Evolutionary conservation across 1,140 invertebrate genomes (phyloP).

Genomic region (Sycophila sp.): DNA sequence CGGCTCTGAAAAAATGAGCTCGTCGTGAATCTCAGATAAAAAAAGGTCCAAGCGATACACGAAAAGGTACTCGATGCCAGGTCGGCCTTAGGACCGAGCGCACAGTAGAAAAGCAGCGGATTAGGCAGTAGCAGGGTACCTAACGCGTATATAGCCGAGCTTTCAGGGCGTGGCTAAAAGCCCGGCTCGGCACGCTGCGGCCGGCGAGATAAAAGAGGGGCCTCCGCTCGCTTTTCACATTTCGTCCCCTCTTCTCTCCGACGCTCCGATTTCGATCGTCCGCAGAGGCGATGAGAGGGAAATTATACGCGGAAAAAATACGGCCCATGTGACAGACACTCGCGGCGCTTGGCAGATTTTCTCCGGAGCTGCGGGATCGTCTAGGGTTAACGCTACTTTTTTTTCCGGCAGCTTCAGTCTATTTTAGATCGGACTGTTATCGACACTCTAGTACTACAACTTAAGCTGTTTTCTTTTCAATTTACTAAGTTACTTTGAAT

Average conservation of each 20-base stretch:
- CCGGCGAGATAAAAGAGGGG: constrained; percentile 18
- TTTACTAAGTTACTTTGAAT: too few species aligned
- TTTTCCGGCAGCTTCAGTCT: too few species aligned
- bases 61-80: neutral
- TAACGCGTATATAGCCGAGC: neutral
- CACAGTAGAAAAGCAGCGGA: constrained; percentile 9
- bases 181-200: constrained; percentile 34
- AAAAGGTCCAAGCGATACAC: neutral
- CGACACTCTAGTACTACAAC: too few species aligned
- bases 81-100: neutral
- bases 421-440: too few species aligned
- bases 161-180: constrained; percentile 30
- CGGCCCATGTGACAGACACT: too few species aligned
- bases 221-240: constrained; percentile 16
- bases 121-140: constrained; percentile 13
- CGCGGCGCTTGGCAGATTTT: too few species aligned
- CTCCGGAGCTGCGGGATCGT: too few species aligned
- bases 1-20: too few species aligned
- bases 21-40: neutral
- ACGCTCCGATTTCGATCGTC: constrained; percentile 11
- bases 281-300: too few species aligned
- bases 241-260: neutral
- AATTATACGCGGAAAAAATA: too few species aligned
- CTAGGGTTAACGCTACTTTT: too few species aligned
- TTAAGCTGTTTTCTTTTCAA: too few species aligned